Evolutionary conservation across 2,888 invertebrate genomes (phyloP), one percentile per base, ranked within the genome.

Genomic region (Ennomos quercinarius): DNA sequence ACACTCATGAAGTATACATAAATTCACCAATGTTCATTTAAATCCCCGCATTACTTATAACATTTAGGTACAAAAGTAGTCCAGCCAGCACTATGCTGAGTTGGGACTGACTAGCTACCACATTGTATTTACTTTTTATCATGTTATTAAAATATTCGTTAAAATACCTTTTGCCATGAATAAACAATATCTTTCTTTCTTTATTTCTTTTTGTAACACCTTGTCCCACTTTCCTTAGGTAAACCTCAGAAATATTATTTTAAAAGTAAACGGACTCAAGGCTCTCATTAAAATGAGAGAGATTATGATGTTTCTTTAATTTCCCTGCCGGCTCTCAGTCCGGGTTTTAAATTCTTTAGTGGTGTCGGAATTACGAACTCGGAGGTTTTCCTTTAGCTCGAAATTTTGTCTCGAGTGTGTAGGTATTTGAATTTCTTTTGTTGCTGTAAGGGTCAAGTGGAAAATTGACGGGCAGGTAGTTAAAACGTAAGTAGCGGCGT

Each of bases 271-370:
- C 35, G 50, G 35, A 46, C 46, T 36, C 58, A 6, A 11, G 37
- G 6, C 36, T 34, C 59, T 59, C 58, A 53, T 59, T 59, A 59
- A 45, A 54, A 45, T 51, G 43, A 41, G 35, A 40, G 11, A 48
- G 54, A 59, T 45, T 53, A 49, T n/a, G 53, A 44, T 13, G 40
- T 59, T 48, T 59, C 43, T 59, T 47, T 57, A 52, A 59, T 49
- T 59, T 54, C 42, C 17, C 36, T 40, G 34, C 17, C 27, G 10
- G 40, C 39, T 46, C 57, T 51, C 49, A 37, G 48, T 39, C 36
- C 58, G 36, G 27, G 37, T 54, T 59, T 47, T 50, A 54, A 54
- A 52, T 58, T 58, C 44, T 50, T 49, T 38, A 54, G 54, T 41
- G 59, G 54, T 54, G 45, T 49, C 41, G 41, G 45, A 52, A 51